phyloP scores from a whole-genome alignment of 2,888 invertebrate species.

The Isoperla grammatica region DNA sequence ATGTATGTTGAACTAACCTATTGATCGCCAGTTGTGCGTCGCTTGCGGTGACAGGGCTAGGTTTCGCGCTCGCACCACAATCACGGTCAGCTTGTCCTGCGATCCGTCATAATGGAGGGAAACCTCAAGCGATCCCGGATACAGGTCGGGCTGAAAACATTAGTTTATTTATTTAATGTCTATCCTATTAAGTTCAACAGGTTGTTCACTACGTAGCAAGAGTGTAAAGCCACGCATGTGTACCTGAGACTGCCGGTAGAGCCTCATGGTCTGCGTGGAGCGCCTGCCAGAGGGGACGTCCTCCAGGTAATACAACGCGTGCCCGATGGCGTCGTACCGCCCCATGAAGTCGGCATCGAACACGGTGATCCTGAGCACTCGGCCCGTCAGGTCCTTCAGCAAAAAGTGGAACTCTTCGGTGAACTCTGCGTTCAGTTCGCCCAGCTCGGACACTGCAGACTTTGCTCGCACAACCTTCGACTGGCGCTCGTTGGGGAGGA shows the following conservation, averaged over 20 bases:
- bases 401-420: conserved; percentile 37
- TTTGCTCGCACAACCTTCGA: conserved; percentile 19
- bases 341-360: conserved; percentile 37
- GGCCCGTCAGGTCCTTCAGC: conserved; percentile 33
- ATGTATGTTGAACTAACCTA: too few species aligned
- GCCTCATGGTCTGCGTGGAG: conserved; percentile 31
- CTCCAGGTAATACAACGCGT: conserved; percentile 36
- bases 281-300: conserved; percentile 29
- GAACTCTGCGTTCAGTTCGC: conserved; percentile 34
- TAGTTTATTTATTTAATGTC: not conserved
- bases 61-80: conserved; percentile 35
- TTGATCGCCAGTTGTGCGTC: too few species aligned
- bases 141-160: conserved; percentile 32
- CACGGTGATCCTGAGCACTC: conserved; percentile 37
- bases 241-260: conserved; percentile 35
- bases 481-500: conserved; percentile 36
- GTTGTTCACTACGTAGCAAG: too few species aligned
- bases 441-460: conserved; percentile 33
- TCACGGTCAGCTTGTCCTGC: conserved; percentile 33
- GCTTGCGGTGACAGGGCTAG: too few species aligned
- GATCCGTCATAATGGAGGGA: conserved; percentile 33
- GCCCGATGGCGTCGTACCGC: conserved; percentile 39
- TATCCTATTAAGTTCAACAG: too few species aligned
- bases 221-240: not conserved
- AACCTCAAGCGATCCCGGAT: conserved; percentile 35